Conservation (phyloP, 1,140 invertebrate genomes). For the Elymnias hypermnestra region DNA sequence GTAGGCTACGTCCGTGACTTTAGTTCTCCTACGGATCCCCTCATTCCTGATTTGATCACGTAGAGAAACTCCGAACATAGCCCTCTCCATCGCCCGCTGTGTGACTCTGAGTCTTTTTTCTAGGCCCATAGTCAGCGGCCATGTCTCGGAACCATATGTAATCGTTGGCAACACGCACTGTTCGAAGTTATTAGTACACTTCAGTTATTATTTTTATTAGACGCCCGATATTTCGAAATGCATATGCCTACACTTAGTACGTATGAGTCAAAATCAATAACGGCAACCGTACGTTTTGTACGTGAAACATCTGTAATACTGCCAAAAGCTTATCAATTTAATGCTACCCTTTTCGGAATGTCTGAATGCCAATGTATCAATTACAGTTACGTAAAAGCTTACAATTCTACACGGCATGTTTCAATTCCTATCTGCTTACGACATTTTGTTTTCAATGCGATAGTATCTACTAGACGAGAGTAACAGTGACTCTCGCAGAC, state of each 20-base stretch:
- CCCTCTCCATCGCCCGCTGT: too few species aligned
- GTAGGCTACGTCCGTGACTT: too few species aligned
- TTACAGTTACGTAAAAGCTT: background rate
- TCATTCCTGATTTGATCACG: too few species aligned
- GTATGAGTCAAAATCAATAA: constrained; percentile 6
- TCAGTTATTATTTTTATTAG: too few species aligned
- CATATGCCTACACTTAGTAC: background rate
- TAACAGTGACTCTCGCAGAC: constrained; percentile 2
- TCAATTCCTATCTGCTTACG: background rate
- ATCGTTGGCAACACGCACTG: too few species aligned
- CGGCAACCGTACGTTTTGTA: background rate
- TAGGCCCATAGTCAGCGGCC: too few species aligned
- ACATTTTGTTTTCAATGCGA: background rate
- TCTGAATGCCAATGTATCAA: background rate
- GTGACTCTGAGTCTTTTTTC: too few species aligned
- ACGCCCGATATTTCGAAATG: background rate
- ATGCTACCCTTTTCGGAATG: constrained; percentile 13
- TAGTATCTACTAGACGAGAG: background rate
- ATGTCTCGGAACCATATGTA: too few species aligned
- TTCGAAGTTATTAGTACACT: too few species aligned
- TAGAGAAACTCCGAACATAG: too few species aligned
- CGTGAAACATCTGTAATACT: constrained; percentile 3
- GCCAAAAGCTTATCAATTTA: constrained; percentile 14
- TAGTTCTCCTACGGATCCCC: too few species aligned
- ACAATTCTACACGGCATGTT: background rate